phyloP scores from a whole-genome alignment of 2,797 vertebrate genomes.

The Euthynnus affinis region DNA sequence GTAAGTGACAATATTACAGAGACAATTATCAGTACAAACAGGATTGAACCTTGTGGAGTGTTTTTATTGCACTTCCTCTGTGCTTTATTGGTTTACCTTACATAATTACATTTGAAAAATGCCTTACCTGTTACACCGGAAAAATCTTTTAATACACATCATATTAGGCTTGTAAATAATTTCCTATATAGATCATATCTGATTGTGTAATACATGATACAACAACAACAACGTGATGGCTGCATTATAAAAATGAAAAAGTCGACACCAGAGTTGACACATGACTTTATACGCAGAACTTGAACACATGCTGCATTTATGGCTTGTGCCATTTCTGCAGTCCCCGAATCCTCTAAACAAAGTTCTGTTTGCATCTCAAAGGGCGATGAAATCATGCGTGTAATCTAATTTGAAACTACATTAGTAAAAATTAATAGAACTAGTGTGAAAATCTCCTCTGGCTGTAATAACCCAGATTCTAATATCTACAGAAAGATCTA shows the following conservation, averaged over 20 bases:
- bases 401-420: neutral
- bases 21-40: too few relatives aligned
- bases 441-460: conserved; percentile 1
- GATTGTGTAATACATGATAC: neutral
- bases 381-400: neutral
- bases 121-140: neutral
- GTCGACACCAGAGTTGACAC: neutral
- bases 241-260: conserved; percentile 7
- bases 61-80: neutral
- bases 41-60: neutral
- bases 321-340: neutral
- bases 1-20: neutral
- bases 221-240: neutral
- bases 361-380: neutral
- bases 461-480: neutral
- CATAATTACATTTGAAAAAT: neutral
- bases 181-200: conserved; percentile 11
- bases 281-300: neutral
- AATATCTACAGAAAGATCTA: neutral
- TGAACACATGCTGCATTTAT: neutral
- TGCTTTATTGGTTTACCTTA: neutral
- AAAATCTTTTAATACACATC: neutral
- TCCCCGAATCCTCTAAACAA: neutral
- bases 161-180: neutral
- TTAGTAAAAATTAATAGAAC: neutral